A percentile compares a stretch with the other conserved stretches of the same genome.
phyloP scores from a whole-genome alignment of 2,797 vertebrate species.

The Sebastes diaconus region DNA sequence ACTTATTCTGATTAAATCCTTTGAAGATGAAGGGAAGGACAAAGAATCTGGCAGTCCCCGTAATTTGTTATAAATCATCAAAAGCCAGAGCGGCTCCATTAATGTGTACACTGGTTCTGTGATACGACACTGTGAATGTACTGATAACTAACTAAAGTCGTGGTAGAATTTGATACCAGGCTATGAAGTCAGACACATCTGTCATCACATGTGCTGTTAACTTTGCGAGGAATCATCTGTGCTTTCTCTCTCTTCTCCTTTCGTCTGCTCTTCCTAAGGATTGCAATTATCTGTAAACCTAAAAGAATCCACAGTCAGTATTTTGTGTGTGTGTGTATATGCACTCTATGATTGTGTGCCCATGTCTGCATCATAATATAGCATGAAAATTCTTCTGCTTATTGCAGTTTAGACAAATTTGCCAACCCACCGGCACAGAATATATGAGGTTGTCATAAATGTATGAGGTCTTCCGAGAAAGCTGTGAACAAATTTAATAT shows the following conservation, averaged over 20 bases:
- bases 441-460: conserved; percentile 33
- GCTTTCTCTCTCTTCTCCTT: not conserved
- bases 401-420: conserved; percentile 33
- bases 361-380: not conserved
- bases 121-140: conserved; percentile 8
- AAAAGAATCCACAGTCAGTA: not conserved
- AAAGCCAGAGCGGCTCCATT: conserved; percentile 30
- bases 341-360: not conserved
- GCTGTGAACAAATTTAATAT: conserved; percentile 28
- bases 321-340: not conserved
- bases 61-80: conserved; percentile 49
- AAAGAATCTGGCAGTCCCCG: conserved; percentile 28
- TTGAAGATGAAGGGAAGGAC: conserved; percentile 48
- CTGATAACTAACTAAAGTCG: conserved; percentile 24
- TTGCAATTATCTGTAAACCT: conserved; percentile 2
- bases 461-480: conserved; percentile 18
- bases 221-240: conserved; percentile 36
- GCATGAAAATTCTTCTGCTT: conserved; percentile 11
- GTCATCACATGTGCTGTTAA: conserved; percentile 44
- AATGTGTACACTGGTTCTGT: conserved; percentile 9
- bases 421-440: conserved; percentile 26
- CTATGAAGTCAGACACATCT: conserved; percentile 39
- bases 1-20: conserved; percentile 58
- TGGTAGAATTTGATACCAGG: conserved; percentile 4
- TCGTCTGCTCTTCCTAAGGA: not conserved